These are phyloP conservation scores for Macrocentrus cingulum DNA, from an alignment of 1,140 invertebrate species.

Conservation along the genomic window DNA sequence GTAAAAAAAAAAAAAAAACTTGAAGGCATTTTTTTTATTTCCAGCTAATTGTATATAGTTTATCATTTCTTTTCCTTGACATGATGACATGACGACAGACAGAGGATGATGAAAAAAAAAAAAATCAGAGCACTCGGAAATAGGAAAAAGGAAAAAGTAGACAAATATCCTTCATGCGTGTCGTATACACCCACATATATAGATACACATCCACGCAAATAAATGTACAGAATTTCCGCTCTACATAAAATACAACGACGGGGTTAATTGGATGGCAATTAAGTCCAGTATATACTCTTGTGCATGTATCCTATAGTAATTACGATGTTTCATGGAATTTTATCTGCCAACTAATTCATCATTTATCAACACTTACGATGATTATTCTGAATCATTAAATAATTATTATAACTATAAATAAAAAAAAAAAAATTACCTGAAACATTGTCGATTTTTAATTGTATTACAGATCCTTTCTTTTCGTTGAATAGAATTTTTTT, in stretches of 20 bases:
- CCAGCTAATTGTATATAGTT: neutral
- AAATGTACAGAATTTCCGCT: conserved; percentile 43
- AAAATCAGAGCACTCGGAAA: conserved; percentile 1
- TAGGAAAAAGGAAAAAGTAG: neutral
- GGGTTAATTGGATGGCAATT: conserved; percentile 44
- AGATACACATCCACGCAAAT: conserved; percentile 16
- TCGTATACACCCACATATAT: conserved; percentile 18
- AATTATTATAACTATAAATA: no score
- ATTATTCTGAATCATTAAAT: neutral
- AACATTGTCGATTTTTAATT: neutral
- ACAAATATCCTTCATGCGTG: conserved; percentile 33
- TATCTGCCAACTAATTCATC: no score
- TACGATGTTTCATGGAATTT: no score
- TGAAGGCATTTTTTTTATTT: no score
- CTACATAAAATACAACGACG: conserved; percentile 38
- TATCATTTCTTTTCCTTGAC: neutral
- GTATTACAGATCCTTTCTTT: neutral
- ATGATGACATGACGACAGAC: neutral
- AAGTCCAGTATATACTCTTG: conserved; percentile 37
- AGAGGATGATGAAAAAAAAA: neutral
- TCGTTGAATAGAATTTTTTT: no score
- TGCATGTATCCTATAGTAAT: conserved; percentile 3
- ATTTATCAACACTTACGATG: neutral
- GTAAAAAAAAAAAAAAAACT: no score
- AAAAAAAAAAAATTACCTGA: conserved; percentile 20